Evolutionary conservation across 1,140 invertebrate species (phyloP), one percentile per base, ranked within the genome.

Genomic region (Potamilus streckersoni): DNA sequence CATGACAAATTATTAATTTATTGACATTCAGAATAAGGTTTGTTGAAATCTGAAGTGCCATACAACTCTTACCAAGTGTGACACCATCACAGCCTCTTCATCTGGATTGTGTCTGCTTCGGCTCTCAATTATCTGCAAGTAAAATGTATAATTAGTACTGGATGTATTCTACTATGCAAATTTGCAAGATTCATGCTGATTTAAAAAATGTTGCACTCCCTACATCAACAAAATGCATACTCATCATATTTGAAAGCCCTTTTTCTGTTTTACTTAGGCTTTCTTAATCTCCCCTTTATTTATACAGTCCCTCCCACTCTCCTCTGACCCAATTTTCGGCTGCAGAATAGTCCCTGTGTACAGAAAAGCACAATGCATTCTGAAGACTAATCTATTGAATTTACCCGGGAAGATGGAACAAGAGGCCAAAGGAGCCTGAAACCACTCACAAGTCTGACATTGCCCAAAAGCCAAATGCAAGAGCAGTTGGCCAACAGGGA

Each of bases 31-130:
- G 38, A 49, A 49, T 49, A 49, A 49, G 6, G 2, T 49, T 11
- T 49, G 11, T 49, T 49, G 6, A 31, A 31, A 31, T 31, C n/a
- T 59, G 13, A 31, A 57, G 16, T 31, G 23, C 12, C 62, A n/a
- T 58, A 16, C 49, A n/a, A 57, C 58, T 83, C 84, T 80, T 82
- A 89, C 88, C 75, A 89, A 76, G 78, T 88, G 84, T 31, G 88
- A 85, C 11, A 88, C 84, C 72, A 80, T 84, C 8, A 89, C 86
- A 64, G 84, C 82, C 63, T 83, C 80, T 69, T 84, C 78, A 76
- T 86, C 82, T 20, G 74, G 68, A 67, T 73, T 78, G 67, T 81
- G 77, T 64, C 81, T 79, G 73, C 85, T 87, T 49, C 38, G 38
- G 38, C 38, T 49, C 70, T 88, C 86, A 74, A 88, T 83, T n/a